Evolutionary conservation across 2,113 vertebrate genomes (phyloP).

Genomic region (Callithrix jacchus): DNA sequence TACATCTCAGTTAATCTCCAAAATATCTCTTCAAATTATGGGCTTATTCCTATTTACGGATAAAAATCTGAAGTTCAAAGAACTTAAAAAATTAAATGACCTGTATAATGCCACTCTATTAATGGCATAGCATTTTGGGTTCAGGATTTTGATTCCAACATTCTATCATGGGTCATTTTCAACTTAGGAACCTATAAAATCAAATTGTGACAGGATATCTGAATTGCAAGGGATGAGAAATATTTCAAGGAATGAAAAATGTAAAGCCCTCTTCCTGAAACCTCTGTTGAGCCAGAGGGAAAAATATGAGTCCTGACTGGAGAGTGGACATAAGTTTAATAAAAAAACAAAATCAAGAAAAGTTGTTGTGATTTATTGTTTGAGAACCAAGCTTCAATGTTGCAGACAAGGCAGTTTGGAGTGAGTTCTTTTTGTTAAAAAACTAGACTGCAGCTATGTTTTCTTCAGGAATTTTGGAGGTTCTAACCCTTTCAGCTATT

Average conservation of each 20-base stretch:
- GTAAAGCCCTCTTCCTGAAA: not conserved
- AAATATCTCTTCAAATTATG: not conserved
- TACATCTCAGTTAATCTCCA: not conserved
- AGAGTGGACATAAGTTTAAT: not conserved
- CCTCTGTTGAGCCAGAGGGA: not conserved
- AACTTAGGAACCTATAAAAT: not conserved
- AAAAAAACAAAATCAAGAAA: not conserved
- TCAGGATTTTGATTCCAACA: not conserved
- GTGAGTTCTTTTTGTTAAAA: constrained; percentile 51
- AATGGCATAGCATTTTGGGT: not conserved
- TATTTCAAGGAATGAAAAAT: not conserved
- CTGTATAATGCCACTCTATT: not conserved
- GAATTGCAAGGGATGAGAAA: not conserved
- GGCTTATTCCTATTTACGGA: not conserved
- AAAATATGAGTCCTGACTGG: not conserved
- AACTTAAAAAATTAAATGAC: not conserved
- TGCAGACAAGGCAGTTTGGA: constrained; percentile 53
- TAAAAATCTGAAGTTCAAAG: not conserved
- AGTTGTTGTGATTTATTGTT: not conserved
- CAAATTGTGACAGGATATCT: not conserved
- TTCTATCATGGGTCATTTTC: not conserved
- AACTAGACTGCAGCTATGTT: constrained; percentile 52
- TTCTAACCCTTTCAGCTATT: not conserved
- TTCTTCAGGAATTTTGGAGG: constrained; percentile 33
- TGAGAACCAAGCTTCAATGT: constrained; percentile 61